phyloP scores from a whole-genome alignment of 2,888 invertebrate species.

The Plagodis pulveraria region DNA sequence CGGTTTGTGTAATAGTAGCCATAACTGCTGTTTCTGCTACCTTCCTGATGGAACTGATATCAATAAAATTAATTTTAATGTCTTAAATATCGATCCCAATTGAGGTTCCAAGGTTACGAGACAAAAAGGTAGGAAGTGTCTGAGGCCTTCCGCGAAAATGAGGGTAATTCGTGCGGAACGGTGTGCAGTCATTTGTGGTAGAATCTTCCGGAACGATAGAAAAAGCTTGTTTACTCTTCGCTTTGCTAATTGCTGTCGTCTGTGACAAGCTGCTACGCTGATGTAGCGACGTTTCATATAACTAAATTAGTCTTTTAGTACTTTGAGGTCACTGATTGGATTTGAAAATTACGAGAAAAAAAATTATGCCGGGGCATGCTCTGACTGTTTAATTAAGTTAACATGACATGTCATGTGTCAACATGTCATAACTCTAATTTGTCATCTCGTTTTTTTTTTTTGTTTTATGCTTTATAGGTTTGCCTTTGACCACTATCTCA shows the following conservation, averaged over 20 bases:
- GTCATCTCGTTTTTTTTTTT: no score
- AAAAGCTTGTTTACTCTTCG: constrained; percentile 8
- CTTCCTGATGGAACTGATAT: constrained; percentile 57
- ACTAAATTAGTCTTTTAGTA: no score
- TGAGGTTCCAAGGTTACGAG: constrained; percentile 47
- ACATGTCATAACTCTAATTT: no score
- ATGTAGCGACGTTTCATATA: no score
- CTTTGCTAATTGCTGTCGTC: constrained; percentile 1
- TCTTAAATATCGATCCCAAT: constrained; percentile 64
- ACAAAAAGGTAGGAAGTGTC: constrained; percentile 54
- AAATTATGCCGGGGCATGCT: no score
- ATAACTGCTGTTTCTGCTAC: constrained; percentile 48
- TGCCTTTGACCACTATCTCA: no score
- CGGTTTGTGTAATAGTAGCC: constrained; percentile 62
- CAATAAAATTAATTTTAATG: constrained; percentile 61
- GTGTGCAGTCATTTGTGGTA: constrained; percentile 24
- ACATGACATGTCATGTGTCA: no score
- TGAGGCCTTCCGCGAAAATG: constrained; percentile 42
- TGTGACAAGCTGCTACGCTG: background rate
- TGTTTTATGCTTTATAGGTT: no score
- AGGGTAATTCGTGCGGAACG: constrained; percentile 59
- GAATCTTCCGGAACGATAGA: constrained; percentile 38
- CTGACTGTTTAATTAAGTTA: no score
- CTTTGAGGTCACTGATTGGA: no score
- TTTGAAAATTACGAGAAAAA: no score